phyloP scores from a whole-genome alignment of 2,888 invertebrate species.

The Catonia carolina region DNA sequence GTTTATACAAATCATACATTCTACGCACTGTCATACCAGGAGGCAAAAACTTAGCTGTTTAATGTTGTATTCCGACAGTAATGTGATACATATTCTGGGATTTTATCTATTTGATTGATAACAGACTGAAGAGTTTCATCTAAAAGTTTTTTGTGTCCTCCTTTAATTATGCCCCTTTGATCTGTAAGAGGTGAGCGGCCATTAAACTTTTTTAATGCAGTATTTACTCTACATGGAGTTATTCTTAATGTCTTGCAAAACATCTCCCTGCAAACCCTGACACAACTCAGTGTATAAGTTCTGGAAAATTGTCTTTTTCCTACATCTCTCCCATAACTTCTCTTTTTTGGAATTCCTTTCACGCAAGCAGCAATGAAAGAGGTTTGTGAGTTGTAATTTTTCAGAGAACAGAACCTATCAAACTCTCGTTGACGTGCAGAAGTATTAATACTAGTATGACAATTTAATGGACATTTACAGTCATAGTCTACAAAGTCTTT shows the following conservation, averaged over 20 bases:
- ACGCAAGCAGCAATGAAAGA: too few species aligned
- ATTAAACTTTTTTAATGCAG: slow-evolving; percentile 21
- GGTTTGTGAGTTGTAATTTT: too few species aligned
- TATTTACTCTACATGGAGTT: slow-evolving; percentile 23
- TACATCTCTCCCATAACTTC: too few species aligned
- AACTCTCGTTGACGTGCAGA: too few species aligned
- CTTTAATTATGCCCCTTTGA: slow-evolving; percentile 24
- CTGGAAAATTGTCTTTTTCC: background rate
- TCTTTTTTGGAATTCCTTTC: too few species aligned
- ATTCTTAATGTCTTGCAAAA: slow-evolving; percentile 23
- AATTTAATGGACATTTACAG: too few species aligned
- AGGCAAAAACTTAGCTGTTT: slow-evolving; percentile 21
- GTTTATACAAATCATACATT: slow-evolving; percentile 26
- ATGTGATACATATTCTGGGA: slow-evolving; percentile 27
- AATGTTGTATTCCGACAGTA: slow-evolving; percentile 21
- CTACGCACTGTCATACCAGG: slow-evolving; percentile 23
- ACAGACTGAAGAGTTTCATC: slow-evolving; percentile 13
- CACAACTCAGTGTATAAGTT: background rate
- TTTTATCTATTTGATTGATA: slow-evolving; percentile 19
- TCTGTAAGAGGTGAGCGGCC: slow-evolving; percentile 18
- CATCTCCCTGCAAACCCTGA: background rate
- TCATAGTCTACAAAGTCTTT: too few species aligned
- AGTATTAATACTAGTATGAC: too few species aligned
- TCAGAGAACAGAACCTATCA: too few species aligned
- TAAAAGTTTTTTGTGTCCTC: slow-evolving; percentile 20